A percentile compares a stretch with the other conserved stretches of the same genome.
phyloP scores from a whole-genome alignment of 1,140 invertebrate genomes.

The Sitodiplosis mosellana region DNA sequence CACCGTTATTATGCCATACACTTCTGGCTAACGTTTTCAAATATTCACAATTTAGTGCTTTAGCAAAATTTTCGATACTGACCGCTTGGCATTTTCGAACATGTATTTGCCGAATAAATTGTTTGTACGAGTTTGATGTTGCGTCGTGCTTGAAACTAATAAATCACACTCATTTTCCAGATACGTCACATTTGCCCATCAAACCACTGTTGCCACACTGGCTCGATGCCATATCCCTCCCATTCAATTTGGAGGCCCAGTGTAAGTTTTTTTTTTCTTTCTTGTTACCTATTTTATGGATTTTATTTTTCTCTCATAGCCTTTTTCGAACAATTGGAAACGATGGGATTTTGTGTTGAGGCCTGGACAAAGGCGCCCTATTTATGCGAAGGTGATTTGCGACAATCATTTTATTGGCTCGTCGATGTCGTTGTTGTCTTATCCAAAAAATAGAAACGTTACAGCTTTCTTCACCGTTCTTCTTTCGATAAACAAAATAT shows the following conservation, averaged over 20 bases:
- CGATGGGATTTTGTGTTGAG: constrained; percentile 46
- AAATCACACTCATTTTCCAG: neutral
- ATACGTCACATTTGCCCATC: constrained; percentile 22
- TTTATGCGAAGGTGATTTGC: constrained; percentile 77
- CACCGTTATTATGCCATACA: too few species aligned
- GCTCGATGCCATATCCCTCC: constrained; percentile 9
- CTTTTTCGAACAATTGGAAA: constrained; percentile 20
- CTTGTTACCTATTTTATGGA: too few species aligned
- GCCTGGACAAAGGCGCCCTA: constrained; percentile 77
- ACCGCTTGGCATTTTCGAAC: neutral
- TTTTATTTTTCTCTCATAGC: too few species aligned
- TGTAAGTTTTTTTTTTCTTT: too few species aligned
- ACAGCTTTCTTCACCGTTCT: too few species aligned
- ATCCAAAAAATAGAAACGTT: constrained; percentile 14
- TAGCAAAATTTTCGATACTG: neutral
- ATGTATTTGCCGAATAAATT: too few species aligned
- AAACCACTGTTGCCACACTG: constrained; percentile 15
- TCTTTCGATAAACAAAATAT: too few species aligned
- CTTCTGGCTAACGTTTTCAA: too few species aligned
- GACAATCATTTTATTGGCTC: constrained; percentile 75
- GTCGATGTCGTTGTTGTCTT: constrained; percentile 66
- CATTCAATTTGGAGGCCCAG: constrained; percentile 20
- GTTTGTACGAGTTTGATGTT: too few species aligned
- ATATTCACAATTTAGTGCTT: too few species aligned
- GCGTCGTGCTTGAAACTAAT: too few species aligned